Conservation (phyloP, 2,888 invertebrate genomes). For the Camponotus fellah region DNA sequence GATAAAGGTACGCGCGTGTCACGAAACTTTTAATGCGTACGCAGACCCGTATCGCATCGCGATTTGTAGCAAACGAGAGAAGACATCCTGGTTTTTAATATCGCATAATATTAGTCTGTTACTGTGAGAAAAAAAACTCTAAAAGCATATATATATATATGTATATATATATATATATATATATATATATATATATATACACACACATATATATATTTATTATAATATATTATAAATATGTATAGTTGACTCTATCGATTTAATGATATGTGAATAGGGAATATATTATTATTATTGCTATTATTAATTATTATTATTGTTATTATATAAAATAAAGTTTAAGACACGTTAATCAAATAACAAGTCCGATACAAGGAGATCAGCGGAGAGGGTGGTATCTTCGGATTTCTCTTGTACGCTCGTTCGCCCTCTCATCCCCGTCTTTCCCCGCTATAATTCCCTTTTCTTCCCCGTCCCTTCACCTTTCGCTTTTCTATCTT, state of each 20-base stretch:
- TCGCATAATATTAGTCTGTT: constrained; percentile 77
- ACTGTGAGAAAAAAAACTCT: constrained; percentile 59
- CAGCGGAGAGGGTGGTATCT: constrained; percentile 58
- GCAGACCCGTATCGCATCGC: constrained; percentile 38
- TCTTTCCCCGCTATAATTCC: not conserved
- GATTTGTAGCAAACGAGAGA: constrained; percentile 59
- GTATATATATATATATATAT: not conserved
- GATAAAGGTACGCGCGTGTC: constrained; percentile 15
- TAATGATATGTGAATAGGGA: constrained; percentile 86
- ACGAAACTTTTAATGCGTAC: constrained; percentile 18
- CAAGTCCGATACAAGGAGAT: constrained; percentile 66
- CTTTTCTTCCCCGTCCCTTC: not conserved
- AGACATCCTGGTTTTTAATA: constrained; percentile 75
- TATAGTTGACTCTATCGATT: constrained; percentile 86
- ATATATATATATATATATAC: constrained; percentile 28
- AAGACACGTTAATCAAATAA: constrained; percentile 81
- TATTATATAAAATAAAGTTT: constrained; percentile 80
- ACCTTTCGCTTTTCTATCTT: not conserved
- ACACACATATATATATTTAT: not conserved
- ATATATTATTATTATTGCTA: constrained; percentile 62
- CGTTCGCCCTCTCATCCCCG: not conserved
- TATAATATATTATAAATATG: constrained; percentile 47
- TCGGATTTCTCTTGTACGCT: not conserved
- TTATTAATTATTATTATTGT: constrained; percentile 71
- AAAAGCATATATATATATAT: constrained; percentile 33